Evolutionary conservation across 2,888 invertebrate species (phyloP), one percentile per base, ranked within the genome.

Genomic region (Epistrophe grossulariae): DNA sequence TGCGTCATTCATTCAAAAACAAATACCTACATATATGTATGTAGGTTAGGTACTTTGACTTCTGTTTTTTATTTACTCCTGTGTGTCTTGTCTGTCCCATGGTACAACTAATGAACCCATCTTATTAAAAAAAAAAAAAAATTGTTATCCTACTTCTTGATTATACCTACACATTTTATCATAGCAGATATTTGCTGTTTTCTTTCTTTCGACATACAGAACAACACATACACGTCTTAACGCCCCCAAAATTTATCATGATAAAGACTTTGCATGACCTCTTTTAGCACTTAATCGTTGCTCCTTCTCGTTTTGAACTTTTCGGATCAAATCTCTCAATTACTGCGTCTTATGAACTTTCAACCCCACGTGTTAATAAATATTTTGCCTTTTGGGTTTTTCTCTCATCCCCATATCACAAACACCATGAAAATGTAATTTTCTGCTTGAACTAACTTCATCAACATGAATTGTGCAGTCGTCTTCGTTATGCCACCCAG

Each of bases 301-400:
- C 24, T 11, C 40, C 35, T 24, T 0, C 17, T 15, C 19, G 9
- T 31, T 62, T 40, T 43, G 7, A 38, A 38, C 31, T 31, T 31
- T 66, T 66, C 28, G 48, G 35, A 50, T 68, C 19, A 50, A 50
- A 19, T 68, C 19, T 50, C 50, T 68, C 66, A 68, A 68, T 68
- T 38, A 68, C 13, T 17, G 48, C 50, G 50, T 68, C 48, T 35
- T 68, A 38, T 50, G 50, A 48, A 50, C 66, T 50, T 50, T 50
- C 66, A 35, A 68, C 35, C 31, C 66, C n/a, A 66, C 31, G 66
- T 48, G 17, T 48, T 66, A 66, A 66, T 48, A 35, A 31, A 4
- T 35, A 19, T 17, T 43, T 19, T 50, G 17, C 35, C 35, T 50
- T 68, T 68, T 68, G 17, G 13, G 9, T 11, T 17, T n/a, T 50